These are phyloP conservation scores for Cisticola juncidis DNA, from an alignment of 2,113 vertebrate genomes.

Conservation along the genomic window DNA sequence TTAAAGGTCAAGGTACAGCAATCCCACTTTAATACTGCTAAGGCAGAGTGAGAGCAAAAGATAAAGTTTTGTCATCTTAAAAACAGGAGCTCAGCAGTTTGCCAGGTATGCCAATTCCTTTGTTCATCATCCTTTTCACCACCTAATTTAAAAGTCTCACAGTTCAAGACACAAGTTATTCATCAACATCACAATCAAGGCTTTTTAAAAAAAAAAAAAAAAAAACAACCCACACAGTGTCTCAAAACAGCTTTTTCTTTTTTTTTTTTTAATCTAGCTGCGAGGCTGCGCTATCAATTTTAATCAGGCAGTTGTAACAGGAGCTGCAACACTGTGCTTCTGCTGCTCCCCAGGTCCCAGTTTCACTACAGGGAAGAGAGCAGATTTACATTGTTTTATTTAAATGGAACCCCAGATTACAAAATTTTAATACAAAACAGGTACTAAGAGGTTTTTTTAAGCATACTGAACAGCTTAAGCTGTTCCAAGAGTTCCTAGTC, in stretches of 20 bases:
- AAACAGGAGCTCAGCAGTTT: not conserved
- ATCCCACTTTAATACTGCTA: not conserved
- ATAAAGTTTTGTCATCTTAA: not conserved
- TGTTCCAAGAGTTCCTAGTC: conserved; percentile 20
- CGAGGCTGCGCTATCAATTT: not conserved
- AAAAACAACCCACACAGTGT: not conserved
- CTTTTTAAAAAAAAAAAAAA: not conserved
- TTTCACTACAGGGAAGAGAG: not conserved
- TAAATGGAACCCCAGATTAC: not conserved
- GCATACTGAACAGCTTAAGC: conserved; percentile 35
- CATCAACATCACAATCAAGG: not conserved
- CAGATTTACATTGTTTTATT: not conserved
- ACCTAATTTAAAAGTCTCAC: not conserved
- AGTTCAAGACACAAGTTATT: not conserved
- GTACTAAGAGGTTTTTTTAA: not conserved
- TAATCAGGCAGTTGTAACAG: conserved; percentile 23
- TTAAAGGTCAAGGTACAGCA: not conserved
- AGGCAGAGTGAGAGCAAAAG: not conserved
- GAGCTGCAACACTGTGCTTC: not conserved
- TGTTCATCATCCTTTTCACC: not conserved
- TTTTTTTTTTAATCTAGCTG: not conserved
- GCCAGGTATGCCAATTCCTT: not conserved
- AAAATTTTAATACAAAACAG: not conserved
- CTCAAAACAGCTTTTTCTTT: not conserved
- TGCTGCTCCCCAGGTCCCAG: conserved; percentile 17